Evolutionary conservation across 2,113 vertebrate species (phyloP).

Genomic region (Triplophysa siluroides): DNA sequence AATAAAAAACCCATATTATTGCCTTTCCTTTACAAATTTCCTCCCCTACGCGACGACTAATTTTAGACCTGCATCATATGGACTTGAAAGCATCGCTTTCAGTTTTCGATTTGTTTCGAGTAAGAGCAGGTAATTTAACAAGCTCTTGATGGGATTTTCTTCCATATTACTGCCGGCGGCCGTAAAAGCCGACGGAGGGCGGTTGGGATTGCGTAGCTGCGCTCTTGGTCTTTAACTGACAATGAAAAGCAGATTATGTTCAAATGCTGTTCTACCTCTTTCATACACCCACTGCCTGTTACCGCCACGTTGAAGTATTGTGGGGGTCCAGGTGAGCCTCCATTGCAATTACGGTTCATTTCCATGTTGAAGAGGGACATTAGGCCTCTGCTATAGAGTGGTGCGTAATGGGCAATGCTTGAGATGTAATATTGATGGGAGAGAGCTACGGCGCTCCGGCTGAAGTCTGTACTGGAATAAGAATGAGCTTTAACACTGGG

Average conservation of each 20-base stretch:
- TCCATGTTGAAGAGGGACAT: conserved; percentile 26
- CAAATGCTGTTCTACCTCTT: conserved; percentile 26
- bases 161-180: conserved; percentile 20
- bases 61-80: conserved; percentile 25
- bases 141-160: conserved; percentile 39
- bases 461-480: conserved; percentile 31
- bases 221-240: conserved; percentile 39
- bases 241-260: conserved; percentile 41
- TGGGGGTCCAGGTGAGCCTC: conserved; percentile 28
- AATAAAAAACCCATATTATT: neutral
- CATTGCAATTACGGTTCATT: conserved; percentile 39
- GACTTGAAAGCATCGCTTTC: conserved; percentile 28
- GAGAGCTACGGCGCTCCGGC: neutral
- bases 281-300: neutral
- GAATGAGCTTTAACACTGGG: conserved; percentile 31
- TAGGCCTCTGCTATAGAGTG: conserved; percentile 19
- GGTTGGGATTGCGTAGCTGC: neutral
- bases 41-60: conserved; percentile 20
- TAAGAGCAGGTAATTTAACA: conserved; percentile 40
- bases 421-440: conserved; percentile 52
- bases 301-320: conserved; percentile 15
- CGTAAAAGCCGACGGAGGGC: conserved; percentile 27
- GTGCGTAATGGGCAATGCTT: conserved; percentile 27
- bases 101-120: conserved; percentile 40
- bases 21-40: conserved; percentile 1